These are phyloP conservation scores for Tupaia chinensis DNA, from an alignment of 2,113 vertebrate genomes.

Conservation along the genomic window DNA sequence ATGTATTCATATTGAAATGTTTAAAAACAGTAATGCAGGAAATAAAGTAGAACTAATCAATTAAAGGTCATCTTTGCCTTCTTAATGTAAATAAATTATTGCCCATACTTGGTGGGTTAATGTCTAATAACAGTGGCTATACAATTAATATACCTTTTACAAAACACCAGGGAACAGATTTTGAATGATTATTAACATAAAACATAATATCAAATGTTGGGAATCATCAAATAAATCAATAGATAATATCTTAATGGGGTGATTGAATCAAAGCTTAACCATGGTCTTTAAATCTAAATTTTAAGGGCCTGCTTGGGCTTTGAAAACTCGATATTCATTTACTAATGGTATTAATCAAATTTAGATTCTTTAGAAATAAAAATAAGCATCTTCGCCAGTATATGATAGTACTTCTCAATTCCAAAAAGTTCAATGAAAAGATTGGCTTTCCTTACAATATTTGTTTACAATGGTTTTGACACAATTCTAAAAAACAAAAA, in stretches of 20 bases:
- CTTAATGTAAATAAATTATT: slow-evolving; percentile 73
- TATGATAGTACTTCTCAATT: not conserved
- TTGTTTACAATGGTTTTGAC: not conserved
- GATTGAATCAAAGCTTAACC: slow-evolving; percentile 58
- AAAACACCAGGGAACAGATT: slow-evolving; percentile 71
- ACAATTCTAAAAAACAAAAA: slow-evolving; percentile 30
- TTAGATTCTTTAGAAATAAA: slow-evolving; percentile 49
- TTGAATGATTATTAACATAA: slow-evolving; percentile 67
- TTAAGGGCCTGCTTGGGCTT: slow-evolving; percentile 53
- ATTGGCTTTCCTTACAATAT: slow-evolving; percentile 28
- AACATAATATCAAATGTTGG: slow-evolving; percentile 62
- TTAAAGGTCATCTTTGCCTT: slow-evolving; percentile 43
- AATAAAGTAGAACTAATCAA: slow-evolving; percentile 65
- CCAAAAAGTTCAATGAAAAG: not conserved
- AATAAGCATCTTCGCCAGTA: not conserved
- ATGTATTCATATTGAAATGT: slow-evolving; percentile 70
- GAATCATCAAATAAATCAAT: slow-evolving; percentile 67
- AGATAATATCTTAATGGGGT: slow-evolving; percentile 55
- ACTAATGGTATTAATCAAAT: not conserved
- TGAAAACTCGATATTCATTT: slow-evolving; percentile 23
- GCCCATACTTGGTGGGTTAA: slow-evolving; percentile 70
- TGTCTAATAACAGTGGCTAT: slow-evolving; percentile 73
- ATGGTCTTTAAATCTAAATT: slow-evolving; percentile 62
- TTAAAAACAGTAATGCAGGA: slow-evolving; percentile 73
- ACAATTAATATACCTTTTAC: slow-evolving; percentile 78